Base-by-base conservation (phyloP, 2,888 invertebrate species). In the Blera fallax region DNA sequence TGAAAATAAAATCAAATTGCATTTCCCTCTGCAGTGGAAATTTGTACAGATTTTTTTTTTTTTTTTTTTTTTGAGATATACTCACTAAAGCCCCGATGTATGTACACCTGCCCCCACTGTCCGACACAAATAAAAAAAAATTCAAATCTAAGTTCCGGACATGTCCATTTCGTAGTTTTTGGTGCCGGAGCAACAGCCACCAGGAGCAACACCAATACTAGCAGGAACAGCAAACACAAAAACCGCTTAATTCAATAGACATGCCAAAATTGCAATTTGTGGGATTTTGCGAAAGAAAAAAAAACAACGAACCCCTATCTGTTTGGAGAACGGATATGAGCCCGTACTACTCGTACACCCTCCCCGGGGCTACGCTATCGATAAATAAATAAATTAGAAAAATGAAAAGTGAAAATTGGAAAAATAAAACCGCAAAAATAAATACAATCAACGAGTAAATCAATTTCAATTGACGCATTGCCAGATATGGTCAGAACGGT, bases 261-360 rank as follows among this genome's bases (percentile, higher is more conserved):
- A 84, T 84, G 79, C 79, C 74, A 70, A 84, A 79, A 84, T 84
- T 84, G 84, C 84, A 79, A 84, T 84, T 84, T 84, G 84, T 84
- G 84, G 74, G 84, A 79, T 83, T 73, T 69, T 56, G 27, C 45
- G 62, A 10, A 29, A 29, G 14, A 24, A 58, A 60, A 74, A 67
- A 54, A 24, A 24, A 21, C 10, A 34, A 21, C 7, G 52, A 65
- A 40, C 7, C 14, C 18, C 10, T 8, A 5, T 40, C 18, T 60
- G 45, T 43, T 34, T 65, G 43, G 34, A 6, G 58, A 50, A 48
- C 27, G 21, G 37, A 56, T 37, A 65, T 16, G 43, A 10, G 32
- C 37, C 18, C 50, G 11, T 27, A 50, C 43, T 32, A 48, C 6
- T 43, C 5, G 21, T 16, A 37, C 37, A 1, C 10, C 10, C 6